A percentile compares a stretch with the other conserved stretches of the same genome.
phyloP scores from a whole-genome alignment of 2,113 vertebrate genomes.

The Collichthys lucidus region DNA sequence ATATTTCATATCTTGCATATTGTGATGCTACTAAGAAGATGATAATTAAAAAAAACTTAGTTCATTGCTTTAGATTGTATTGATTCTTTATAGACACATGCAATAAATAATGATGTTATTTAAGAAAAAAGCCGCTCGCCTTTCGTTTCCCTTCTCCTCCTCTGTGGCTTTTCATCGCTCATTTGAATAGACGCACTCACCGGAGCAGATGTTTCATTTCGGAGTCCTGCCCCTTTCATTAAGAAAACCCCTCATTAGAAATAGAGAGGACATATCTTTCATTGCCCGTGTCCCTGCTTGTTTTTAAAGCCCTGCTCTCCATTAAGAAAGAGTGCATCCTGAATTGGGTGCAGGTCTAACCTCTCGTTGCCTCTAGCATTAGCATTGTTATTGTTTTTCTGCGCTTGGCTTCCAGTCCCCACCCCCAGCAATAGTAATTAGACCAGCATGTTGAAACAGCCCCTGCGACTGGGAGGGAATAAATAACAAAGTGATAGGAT shows the following conservation, averaged over 20 bases:
- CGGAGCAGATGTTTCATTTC: conserved; percentile 65
- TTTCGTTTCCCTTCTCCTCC: conserved; percentile 9
- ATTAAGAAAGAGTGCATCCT: conserved; percentile 42
- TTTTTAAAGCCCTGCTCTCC: conserved; percentile 23
- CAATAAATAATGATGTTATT: conserved; percentile 98
- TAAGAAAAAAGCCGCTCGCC: conserved; percentile 86
- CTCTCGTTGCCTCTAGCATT: conserved; percentile 58
- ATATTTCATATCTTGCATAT: conserved; percentile 92
- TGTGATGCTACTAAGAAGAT: conserved; percentile 91
- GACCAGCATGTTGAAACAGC: conserved; percentile 72
- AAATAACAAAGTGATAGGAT: conserved; percentile 76
- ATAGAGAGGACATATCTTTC: conserved; percentile 9
- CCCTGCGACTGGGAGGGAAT: conserved; percentile 67
- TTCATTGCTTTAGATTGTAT: conserved; percentile 94
- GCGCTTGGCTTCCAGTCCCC: conserved; percentile 40
- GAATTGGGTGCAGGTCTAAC: conserved; percentile 43
- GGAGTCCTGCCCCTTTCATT: conserved; percentile 30
- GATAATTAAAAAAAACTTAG: conserved; percentile 90
- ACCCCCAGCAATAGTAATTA: conserved; percentile 74
- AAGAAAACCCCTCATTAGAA: conserved; percentile 38
- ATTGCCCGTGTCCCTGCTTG: conserved; percentile 29
- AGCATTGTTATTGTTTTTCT: conserved; percentile 77
- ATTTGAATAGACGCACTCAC: neutral
- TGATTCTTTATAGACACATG: conserved; percentile 98
- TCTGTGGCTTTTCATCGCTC: conserved; percentile 32